Conservation (phyloP, 1,140 invertebrate genomes). For the Aculops lycopersici region DNA sequence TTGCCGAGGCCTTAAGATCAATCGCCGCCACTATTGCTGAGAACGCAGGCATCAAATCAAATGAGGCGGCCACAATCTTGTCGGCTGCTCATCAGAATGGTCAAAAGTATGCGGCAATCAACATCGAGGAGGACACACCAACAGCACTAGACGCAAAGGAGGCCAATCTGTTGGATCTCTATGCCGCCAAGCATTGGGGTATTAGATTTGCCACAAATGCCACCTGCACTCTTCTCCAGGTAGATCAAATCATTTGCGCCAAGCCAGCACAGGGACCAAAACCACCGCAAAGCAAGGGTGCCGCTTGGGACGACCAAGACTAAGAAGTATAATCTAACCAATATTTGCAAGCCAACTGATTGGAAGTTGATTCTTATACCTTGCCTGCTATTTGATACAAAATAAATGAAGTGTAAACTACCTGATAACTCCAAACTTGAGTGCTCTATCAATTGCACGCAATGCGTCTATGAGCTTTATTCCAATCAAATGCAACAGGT, state of each 20-base stretch:
- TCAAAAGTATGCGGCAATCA: constrained; percentile 44
- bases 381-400: too few relatives aligned
- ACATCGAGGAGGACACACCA: constrained; percentile 35
- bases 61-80: constrained; percentile 56
- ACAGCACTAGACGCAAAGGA: constrained; percentile 36
- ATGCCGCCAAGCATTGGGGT: constrained; percentile 58
- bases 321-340: too few relatives aligned
- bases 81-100: constrained; percentile 67
- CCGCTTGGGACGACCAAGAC: constrained; percentile 27
- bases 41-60: constrained; percentile 60
- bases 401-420: too few relatives aligned
- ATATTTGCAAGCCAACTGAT: too few relatives aligned
- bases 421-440: too few relatives aligned
- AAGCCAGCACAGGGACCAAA: constrained; percentile 84
- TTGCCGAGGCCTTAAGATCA: constrained; percentile 55
- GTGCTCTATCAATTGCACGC: too few relatives aligned
- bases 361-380: too few relatives aligned
- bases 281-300: constrained; percentile 21
- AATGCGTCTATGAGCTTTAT: too few relatives aligned
- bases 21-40: constrained; percentile 74
- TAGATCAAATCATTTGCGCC: constrained; percentile 94
- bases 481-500: too few relatives aligned
- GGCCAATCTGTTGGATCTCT: constrained; percentile 46
- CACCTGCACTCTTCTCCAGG: constrained; percentile 64
- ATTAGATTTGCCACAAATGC: constrained; percentile 76